Evolutionary conservation across 1,140 invertebrate genomes (phyloP), one percentile per base, ranked within the genome.

Genomic region (Drosophila tristis): DNA sequence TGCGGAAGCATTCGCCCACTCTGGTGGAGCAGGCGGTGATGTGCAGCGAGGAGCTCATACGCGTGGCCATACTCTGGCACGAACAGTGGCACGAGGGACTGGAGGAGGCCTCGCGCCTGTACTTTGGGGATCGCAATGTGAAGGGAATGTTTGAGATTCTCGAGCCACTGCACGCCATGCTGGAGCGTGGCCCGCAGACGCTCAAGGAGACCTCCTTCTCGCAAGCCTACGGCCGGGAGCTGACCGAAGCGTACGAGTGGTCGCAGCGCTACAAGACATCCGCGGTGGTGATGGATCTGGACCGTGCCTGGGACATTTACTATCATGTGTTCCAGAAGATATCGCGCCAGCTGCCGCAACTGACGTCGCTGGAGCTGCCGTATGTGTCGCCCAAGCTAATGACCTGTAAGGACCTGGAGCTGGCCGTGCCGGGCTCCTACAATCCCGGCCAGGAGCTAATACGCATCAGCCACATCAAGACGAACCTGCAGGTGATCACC

Each of bases 31-130:
- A 99, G 92, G 98, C 98, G 0, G 95, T 98, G 77, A 96, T 96
- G 96, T 97, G 97, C 25, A 98, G 97, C 72, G 98, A 99, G 81
- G 99, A 99, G 92, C 93, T 99, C 23, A 99, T 99, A 54, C 94
- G 99, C 59, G 98, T 99, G 0, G 98, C 99, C 5, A 99, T 99
- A 65, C 93, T 99, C 2, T 99, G 99, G 99, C 99, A 99, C 92
- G 99, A 99, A 92, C 95, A 99, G 72, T 99, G 99, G 99, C 98
- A 99, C 91, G 98, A 99, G 92, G 98, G 98, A 0, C 92, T 99
- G 7, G 99, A 99, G 92, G 99, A 99, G 93, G 98, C 99, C 0
- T 99, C 98, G 11, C 93, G 97, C 66, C 93, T 99, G 5, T 99
- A 99, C 91, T 99, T 99, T 92, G 98, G 98, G 0, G 98, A 99